phyloP scores from a whole-genome alignment of 2,113 vertebrate genomes.

The Melanostigma gelatinosum region DNA sequence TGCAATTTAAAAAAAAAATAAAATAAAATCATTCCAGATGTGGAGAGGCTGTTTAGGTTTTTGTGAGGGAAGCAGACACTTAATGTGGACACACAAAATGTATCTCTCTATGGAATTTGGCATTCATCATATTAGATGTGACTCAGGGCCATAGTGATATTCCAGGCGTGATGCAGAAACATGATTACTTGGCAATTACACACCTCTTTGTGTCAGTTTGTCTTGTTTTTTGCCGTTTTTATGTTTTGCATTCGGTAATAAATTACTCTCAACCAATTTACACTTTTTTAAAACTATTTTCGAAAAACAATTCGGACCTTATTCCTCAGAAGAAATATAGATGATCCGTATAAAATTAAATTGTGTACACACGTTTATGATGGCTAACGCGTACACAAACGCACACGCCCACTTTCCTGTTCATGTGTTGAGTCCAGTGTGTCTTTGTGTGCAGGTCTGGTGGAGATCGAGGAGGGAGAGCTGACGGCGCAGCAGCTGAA shows the following conservation, averaged over 20 bases:
- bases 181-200: not conserved
- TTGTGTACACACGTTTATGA: not conserved
- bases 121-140: not conserved
- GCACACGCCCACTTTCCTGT: not conserved
- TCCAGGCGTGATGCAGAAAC: not conserved
- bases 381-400: not conserved
- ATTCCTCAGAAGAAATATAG: not conserved
- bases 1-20: too few relatives aligned
- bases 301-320: not conserved
- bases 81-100: not conserved
- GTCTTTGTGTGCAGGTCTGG: constrained; percentile 85
- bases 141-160: not conserved
- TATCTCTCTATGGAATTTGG: not conserved
- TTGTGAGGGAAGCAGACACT: not conserved
- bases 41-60: not conserved
- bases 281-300: not conserved
- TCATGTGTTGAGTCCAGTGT: not conserved
- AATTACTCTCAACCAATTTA: not conserved
- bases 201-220: not conserved
- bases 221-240: not conserved
- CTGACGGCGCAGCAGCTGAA: constrained; percentile 88
- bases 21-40: not conserved
- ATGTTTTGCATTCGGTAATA: not conserved
- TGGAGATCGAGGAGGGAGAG: constrained; percentile 96
- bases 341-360: not conserved